Evolutionary conservation across 2,797 vertebrate genomes (phyloP).

Genomic region (Decapterus maruadsi): DNA sequence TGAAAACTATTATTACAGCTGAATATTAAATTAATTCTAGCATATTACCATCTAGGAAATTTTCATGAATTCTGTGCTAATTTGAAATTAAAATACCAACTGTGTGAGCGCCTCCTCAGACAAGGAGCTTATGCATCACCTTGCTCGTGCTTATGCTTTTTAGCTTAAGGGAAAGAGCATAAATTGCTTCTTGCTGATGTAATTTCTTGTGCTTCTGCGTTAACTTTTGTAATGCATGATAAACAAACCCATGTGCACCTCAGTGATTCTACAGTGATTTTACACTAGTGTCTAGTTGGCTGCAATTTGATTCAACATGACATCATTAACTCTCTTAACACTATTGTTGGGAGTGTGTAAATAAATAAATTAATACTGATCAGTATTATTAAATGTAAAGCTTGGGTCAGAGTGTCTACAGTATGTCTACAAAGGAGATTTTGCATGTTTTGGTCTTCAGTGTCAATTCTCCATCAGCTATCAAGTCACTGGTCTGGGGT

Average conservation of each 20-base stretch:
- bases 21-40: not conserved
- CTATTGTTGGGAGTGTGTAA: no score
- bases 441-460: no score
- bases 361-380: no score
- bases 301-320: not conserved
- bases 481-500: no score
- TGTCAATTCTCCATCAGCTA: no score
- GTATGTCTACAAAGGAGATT: not conserved
- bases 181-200: slow-evolving; percentile 36
- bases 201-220: slow-evolving; percentile 29
- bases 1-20: not conserved
- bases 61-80: not conserved
- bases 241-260: slow-evolving; percentile 6
- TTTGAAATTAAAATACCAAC: slow-evolving; percentile 16
- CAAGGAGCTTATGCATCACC: slow-evolving; percentile 2
- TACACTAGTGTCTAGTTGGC: not conserved
- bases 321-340: no score
- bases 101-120: slow-evolving; percentile 4
- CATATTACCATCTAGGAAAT: not conserved
- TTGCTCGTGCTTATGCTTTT: not conserved
- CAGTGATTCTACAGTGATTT: not conserved
- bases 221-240: slow-evolving; percentile 22
- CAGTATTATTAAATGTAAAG: no score
- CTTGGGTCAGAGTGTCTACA: not conserved
- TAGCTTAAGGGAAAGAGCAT: slow-evolving; percentile 36